phyloP scores from a whole-genome alignment of 2,797 vertebrate genomes.

The Pangasius krempfi region DNA sequence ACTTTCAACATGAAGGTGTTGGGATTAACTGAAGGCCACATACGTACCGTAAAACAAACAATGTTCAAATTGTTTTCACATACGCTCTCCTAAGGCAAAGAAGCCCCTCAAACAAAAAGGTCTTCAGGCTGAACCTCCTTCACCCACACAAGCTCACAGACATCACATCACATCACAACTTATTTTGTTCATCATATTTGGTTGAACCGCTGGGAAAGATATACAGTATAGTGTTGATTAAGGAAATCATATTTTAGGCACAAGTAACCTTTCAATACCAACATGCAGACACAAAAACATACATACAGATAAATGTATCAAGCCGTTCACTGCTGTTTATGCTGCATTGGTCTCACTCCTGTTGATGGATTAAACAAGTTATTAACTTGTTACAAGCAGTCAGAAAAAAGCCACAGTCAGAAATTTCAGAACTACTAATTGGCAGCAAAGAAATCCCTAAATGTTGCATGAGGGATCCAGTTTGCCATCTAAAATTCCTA shows the following conservation, averaged over 20 bases:
- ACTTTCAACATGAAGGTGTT: constrained; percentile 75
- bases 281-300: constrained; percentile 25
- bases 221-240: constrained; percentile 61
- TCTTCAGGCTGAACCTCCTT: constrained; percentile 61
- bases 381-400: constrained; percentile 10
- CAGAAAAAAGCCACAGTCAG: constrained; percentile 32
- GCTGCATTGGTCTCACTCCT: constrained; percentile 14
- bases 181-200: constrained; percentile 67
- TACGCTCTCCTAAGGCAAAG: constrained; percentile 59
- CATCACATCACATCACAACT: constrained; percentile 49
- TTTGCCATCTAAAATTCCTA: background rate
- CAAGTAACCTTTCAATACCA: constrained; percentile 34
- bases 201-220: constrained; percentile 69
- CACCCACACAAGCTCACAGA: constrained; percentile 53
- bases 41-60: constrained; percentile 53
- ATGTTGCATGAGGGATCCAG: background rate
- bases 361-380: constrained; percentile 18
- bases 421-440: constrained; percentile 18
- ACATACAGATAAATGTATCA: constrained; percentile 32
- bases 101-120: constrained; percentile 62
- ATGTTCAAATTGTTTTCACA: constrained; percentile 53
- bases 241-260: constrained; percentile 35
- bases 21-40: constrained; percentile 73
- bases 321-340: constrained; percentile 31
- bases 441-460: background rate